These are phyloP conservation scores for Cochlearius cochlearius DNA, from an alignment of 2,113 vertebrate species.

Conservation along the genomic window DNA sequence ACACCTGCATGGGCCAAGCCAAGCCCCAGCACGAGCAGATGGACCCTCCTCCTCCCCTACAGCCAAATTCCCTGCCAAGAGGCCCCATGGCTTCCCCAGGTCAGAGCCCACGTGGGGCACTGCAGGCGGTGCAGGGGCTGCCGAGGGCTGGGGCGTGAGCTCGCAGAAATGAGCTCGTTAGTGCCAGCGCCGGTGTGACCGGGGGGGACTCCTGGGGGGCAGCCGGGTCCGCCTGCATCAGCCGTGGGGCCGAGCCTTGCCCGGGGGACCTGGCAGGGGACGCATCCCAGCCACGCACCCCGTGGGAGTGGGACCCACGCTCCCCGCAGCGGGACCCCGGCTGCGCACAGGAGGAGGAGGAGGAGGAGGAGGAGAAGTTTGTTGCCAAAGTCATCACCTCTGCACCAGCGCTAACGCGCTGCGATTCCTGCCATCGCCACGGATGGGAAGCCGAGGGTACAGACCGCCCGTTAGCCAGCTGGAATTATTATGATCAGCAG, in stretches of 20 bases:
- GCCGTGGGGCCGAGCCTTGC: not conserved
- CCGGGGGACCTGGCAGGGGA: not conserved
- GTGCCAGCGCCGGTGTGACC: not conserved
- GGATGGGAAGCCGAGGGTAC: not conserved
- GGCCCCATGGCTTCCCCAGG: not conserved
- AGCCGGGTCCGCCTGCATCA: not conserved
- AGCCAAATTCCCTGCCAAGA: not conserved
- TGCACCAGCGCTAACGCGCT: rapidly evolving
- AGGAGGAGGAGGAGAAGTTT: not conserved
- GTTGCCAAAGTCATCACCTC: not conserved
- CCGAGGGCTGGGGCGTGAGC: too few species aligned
- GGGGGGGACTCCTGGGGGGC: not conserved
- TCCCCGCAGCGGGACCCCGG: not conserved
- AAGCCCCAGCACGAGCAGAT: rapidly evolving
- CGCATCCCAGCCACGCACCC: rapidly evolving
- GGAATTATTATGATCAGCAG: not conserved
- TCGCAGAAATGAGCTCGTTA: too few species aligned
- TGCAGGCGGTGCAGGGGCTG: not conserved
- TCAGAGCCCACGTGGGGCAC: not conserved
- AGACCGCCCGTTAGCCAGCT: not conserved
- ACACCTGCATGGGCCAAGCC: not conserved
- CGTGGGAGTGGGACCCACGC: not conserved
- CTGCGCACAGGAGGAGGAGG: not conserved
- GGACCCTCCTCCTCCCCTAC: not conserved
- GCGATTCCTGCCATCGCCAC: not conserved